Percentiles rank a stretch among this genome's conserved stretches.
phyloP scores from a whole-genome alignment of 2,888 invertebrate genomes.

The Clunio marinus region DNA sequence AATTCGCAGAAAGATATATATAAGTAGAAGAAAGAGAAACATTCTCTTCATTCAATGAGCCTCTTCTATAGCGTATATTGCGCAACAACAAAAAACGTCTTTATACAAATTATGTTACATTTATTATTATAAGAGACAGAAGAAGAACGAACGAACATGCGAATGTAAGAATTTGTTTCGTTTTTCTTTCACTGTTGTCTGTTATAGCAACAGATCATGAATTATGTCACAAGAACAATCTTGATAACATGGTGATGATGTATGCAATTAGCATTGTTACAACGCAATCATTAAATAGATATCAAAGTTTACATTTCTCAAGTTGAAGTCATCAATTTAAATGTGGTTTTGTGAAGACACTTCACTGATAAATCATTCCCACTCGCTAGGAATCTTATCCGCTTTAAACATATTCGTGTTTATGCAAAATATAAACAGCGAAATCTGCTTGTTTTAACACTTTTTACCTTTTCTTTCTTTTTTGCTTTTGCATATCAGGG shows the following conservation, averaged over 20 bases:
- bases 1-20: slow-evolving; percentile 11
- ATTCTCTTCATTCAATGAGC: not conserved
- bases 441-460: slow-evolving; percentile 16
- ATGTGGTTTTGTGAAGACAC: no score
- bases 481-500: no score
- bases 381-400: no score
- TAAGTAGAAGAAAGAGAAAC: not conserved
- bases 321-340: no score
- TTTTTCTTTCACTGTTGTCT: not conserved
- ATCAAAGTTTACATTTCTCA: no score
- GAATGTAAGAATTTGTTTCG: not conserved
- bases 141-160: not conserved
- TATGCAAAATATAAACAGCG: not conserved
- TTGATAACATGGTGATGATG: no score
- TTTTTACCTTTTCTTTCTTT: slow-evolving; percentile 18
- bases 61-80: not conserved
- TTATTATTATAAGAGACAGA: not conserved
- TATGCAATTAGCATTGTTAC: no score
- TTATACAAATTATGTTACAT: slow-evolving; percentile 37
- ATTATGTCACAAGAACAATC: not conserved
- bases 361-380: no score
- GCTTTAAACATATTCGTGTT: no score
- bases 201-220: not conserved
- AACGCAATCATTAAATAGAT: no score
- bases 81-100: slow-evolving; percentile 22